Conservation (phyloP, 2,888 invertebrate genomes). For the Malachius bipustulatus region DNA sequence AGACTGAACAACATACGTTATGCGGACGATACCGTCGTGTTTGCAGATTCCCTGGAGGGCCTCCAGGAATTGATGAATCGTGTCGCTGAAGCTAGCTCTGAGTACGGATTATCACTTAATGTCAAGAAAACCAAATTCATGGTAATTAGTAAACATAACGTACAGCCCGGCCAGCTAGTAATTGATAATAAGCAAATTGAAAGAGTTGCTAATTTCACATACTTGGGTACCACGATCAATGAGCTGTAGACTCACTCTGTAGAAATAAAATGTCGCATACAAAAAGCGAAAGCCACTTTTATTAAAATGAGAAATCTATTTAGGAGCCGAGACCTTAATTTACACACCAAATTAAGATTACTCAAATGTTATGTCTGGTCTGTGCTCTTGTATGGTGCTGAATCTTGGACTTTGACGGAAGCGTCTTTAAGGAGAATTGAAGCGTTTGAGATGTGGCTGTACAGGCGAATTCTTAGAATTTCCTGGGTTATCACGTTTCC, state of each 20-base stretch:
- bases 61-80: slow-evolving; percentile 12
- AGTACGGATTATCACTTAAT: slow-evolving; percentile 12
- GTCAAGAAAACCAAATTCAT: slow-evolving; percentile 14
- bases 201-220: slow-evolving; percentile 10
- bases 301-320: slow-evolving; percentile 9
- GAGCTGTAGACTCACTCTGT: slow-evolving; percentile 10
- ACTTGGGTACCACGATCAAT: slow-evolving; percentile 8
- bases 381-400: too few relatives aligned
- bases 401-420: too few relatives aligned
- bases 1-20: slow-evolving; percentile 11
- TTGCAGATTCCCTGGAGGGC: slow-evolving; percentile 11
- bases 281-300: slow-evolving; percentile 10
- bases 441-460: too few relatives aligned
- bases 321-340: slow-evolving; percentile 6
- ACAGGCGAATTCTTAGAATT: too few relatives aligned
- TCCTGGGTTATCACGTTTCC: too few relatives aligned
- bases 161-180: slow-evolving; percentile 10
- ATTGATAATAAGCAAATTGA: slow-evolving; percentile 11
- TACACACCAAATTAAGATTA: slow-evolving; percentile 10
- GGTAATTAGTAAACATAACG: slow-evolving; percentile 12
- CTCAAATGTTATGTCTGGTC: slow-evolving; percentile 11
- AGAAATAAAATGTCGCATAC: slow-evolving; percentile 13
- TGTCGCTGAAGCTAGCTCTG: slow-evolving; percentile 6
- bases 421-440: too few relatives aligned
- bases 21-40: slow-evolving; percentile 14